Percentiles rank a stretch among this genome's conserved stretches.
phyloP scores from a whole-genome alignment of 2,797 vertebrate genomes.

The Galago senegalensis region DNA sequence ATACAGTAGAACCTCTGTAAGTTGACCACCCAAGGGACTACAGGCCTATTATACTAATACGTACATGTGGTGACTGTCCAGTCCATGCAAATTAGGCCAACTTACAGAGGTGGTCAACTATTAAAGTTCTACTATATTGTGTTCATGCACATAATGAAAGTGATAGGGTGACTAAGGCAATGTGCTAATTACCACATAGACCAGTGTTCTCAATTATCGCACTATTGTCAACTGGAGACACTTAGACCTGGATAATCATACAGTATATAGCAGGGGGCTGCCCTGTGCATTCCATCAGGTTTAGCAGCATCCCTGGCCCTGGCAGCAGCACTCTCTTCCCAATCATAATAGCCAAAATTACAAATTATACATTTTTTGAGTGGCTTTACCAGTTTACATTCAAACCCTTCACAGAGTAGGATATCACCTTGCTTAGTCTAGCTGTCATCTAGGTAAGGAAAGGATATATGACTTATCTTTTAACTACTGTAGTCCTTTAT shows the following conservation, averaged over 20 bases:
- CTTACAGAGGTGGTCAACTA: too few relatives aligned
- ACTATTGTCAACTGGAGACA: background rate
- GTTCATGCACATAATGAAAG: background rate
- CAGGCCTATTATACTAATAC: too few relatives aligned
- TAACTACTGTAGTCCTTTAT: background rate
- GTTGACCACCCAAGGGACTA: too few relatives aligned
- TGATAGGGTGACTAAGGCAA: background rate
- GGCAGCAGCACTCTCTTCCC: background rate
- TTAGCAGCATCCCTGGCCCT: background rate
- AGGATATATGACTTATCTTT: background rate
- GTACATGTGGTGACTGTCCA: too few relatives aligned
- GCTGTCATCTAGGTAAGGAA: background rate
- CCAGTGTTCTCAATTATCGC: background rate
- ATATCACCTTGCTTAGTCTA: background rate
- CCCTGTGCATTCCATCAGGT: background rate
- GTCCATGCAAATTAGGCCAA: too few relatives aligned
- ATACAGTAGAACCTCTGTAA: background rate
- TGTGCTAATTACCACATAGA: background rate
- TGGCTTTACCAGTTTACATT: background rate
- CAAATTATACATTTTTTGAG: background rate
- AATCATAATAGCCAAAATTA: background rate
- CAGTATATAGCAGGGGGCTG: background rate
- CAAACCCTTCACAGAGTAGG: background rate
- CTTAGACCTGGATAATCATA: background rate
- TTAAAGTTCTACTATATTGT: background rate